Conservation (phyloP, 2,797 vertebrate genomes). For the Anomalospiza imberbis region DNA sequence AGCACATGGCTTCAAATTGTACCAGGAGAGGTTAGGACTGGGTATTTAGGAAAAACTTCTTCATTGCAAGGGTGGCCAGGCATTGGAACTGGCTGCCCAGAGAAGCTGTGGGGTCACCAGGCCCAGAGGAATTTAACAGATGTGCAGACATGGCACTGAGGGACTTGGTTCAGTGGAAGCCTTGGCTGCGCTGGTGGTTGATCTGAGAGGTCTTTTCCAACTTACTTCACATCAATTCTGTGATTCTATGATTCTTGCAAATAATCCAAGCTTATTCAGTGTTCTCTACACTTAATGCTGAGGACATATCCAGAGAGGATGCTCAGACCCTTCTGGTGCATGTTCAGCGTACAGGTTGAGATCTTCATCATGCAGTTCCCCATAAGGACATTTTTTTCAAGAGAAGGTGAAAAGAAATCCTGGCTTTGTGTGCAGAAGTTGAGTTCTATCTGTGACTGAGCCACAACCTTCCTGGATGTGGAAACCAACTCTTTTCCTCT, state of each 20-base stretch:
- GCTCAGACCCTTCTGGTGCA: not conserved
- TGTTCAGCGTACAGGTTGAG: accelerated
- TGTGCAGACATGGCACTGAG: not conserved
- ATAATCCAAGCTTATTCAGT: not conserved
- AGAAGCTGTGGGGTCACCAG: not conserved
- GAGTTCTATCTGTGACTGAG: not conserved
- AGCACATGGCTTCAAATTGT: not conserved
- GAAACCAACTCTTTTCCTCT: not conserved
- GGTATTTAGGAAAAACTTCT: not conserved
- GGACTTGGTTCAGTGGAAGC: accelerated
- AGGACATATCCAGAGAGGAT: not conserved
- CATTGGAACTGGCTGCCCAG: not conserved
- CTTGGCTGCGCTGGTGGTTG: not conserved
- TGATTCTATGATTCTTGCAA: not conserved
- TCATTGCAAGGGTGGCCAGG: not conserved
- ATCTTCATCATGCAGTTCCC: not conserved
- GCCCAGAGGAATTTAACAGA: not conserved
- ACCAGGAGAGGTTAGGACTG: not conserved
- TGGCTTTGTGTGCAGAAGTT: not conserved
- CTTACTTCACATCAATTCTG: not conserved
- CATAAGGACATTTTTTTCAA: not conserved
- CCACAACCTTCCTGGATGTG: not conserved
- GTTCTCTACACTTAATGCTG: not conserved
- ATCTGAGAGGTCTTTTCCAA: not conserved
- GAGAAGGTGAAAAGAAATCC: not conserved